Conservation (phyloP, 1,140 invertebrate genomes). For the honey bee (Apis mellifera) region Amel_HAv3.1 CM009935.2:9689501-9690000, state of each 20-base stretch:
- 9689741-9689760: too few relatives aligned
- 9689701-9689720: too few relatives aligned
- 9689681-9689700: not conserved
- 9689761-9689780: not conserved
- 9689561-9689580: constrained; percentile 27
- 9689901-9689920: not conserved
- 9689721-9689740: too few relatives aligned
- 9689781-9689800: not conserved
- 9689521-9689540: constrained; percentile 9
- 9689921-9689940: constrained; percentile 38
- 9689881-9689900: not conserved
- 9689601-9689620: not conserved
- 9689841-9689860: not conserved
- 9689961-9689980: constrained; percentile 5
- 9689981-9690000: constrained; percentile 56
- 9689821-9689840: constrained; percentile 32
- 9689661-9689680: not conserved
- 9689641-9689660: not conserved
- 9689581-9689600: not conserved
- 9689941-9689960: constrained; percentile 5
- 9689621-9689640: not conserved
- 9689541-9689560: constrained; percentile 13
- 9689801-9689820: not conserved
- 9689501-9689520: constrained; percentile 21
- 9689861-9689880: not conserved